Percentiles rank a stretch among this genome's conserved stretches.
Conservation (phyloP, 2,888 invertebrate genomes). For the Galerucella nymphaeae region DNA sequence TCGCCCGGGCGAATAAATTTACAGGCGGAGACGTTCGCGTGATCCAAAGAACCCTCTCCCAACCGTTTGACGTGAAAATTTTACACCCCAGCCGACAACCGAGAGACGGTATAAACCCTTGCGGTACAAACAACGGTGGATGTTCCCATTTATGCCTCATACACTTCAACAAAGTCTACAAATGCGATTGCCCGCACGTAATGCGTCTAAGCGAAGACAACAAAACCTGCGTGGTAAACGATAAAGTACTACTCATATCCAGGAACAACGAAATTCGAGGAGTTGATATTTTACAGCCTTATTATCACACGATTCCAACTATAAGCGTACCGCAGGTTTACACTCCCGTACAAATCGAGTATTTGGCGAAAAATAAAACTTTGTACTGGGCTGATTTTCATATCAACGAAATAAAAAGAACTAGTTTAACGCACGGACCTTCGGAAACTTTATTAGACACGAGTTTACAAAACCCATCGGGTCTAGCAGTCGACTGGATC, state of each 20-base stretch:
- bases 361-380: slow-evolving; percentile 72
- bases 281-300: slow-evolving; percentile 80
- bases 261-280: slow-evolving; percentile 83
- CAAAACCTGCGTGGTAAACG: slow-evolving; percentile 79
- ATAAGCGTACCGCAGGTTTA: slow-evolving; percentile 79
- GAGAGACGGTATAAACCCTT: slow-evolving; percentile 72
- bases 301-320: slow-evolving; percentile 84
- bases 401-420: slow-evolving; percentile 79
- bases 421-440: slow-evolving; percentile 75
- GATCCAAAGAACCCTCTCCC: slow-evolving; percentile 84
- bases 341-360: slow-evolving; percentile 78
- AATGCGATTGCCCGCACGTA: slow-evolving; percentile 88
- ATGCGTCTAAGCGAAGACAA: slow-evolving; percentile 79
- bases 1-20: slow-evolving; percentile 90
- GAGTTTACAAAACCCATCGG: slow-evolving; percentile 73
- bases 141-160: slow-evolving; percentile 87
- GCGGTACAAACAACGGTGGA: slow-evolving; percentile 76
- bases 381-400: slow-evolving; percentile 85
- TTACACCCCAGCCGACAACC: slow-evolving; percentile 83
- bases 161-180: slow-evolving; percentile 72
- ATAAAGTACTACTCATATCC: slow-evolving; percentile 82
- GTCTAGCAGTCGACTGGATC: slow-evolving; percentile 86
- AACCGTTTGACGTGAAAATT: slow-evolving; percentile 92
- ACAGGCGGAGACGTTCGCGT: slow-evolving; percentile 81
- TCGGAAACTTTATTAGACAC: slow-evolving; percentile 81